Evolutionary conservation across 1,140 invertebrate genomes (phyloP), one percentile per base, ranked within the genome.

Genomic region (Drosophila prosaltans): DNA sequence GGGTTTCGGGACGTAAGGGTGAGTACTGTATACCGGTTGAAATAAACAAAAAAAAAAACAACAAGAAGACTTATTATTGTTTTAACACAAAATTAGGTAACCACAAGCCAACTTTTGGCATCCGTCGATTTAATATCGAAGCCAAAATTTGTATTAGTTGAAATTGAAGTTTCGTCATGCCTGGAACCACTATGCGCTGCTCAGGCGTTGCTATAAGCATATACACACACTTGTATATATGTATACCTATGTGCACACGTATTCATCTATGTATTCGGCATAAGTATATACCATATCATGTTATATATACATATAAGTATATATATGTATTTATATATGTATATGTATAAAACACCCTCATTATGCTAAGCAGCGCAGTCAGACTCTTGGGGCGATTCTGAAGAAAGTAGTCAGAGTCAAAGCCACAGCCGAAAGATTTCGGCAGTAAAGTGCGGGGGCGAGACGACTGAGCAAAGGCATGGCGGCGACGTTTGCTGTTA

Each of bases 321-420:
- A 41, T 65, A 55, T 60, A 70, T 48, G 51, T 72, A 30, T 43
- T 16, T 16, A 43, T 72, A n/a, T 59, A 30, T 43, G 39, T 72
- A n/a, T 59, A 69, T 62, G 74, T 41, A 67, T 69, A 40, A 76
- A 72, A 63, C 79, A 81, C 82, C 74, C 82, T 82, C 82, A 86
- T 86, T 86, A 86, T 86, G 82, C 60, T 88, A 86, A 86, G 79
- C 83, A 76, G 69, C 66, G 72, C 30, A 64, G 59, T 61, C 28
- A 40, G 39, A 57, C 43, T 59, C 74, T 71, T 69, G 74, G 65
- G 74, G 78, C 72, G 40, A 65, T 59, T 32, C 39, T 32, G 43
- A 69, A 69, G 71, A 76, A 73, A 63, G 59, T 63, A 65, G 55
- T 65, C 65, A 43, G 36, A 62, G 61, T 51, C 10, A 24, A 45